Percentiles rank a stretch among this genome's conserved stretches.
Evolutionary conservation across 2,113 vertebrate genomes (phyloP).

Genomic region (Picathartes gymnocephalus): DNA sequence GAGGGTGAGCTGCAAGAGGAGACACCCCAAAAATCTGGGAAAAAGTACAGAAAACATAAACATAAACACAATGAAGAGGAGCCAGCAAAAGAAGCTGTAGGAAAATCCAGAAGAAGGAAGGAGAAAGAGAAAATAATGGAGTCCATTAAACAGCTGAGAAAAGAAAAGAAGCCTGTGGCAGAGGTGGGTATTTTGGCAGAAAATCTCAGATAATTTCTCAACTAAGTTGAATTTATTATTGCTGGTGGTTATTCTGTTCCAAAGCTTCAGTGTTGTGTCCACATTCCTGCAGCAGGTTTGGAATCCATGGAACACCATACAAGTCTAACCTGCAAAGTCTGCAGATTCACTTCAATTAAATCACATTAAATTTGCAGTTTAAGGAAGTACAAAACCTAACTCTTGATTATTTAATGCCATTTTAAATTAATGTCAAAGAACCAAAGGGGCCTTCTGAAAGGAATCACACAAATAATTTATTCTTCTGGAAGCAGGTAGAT

Average conservation of each 20-base stretch:
- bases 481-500: constrained; percentile 36
- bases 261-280: not conserved
- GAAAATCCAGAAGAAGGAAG: constrained; percentile 64
- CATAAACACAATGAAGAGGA: not conserved
- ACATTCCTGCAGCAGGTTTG: not conserved
- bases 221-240: not conserved
- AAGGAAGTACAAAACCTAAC: not conserved
- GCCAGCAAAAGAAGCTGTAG: constrained; percentile 43
- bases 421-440: not conserved
- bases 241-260: not conserved
- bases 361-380: not conserved
- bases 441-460: not conserved
- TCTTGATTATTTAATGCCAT: rapidly evolving
- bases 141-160: constrained; percentile 67
- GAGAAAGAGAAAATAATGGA: constrained; percentile 62
- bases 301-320: not conserved
- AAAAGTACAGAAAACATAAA: constrained; percentile 23
- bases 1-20: not conserved
- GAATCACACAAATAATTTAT: not conserved
- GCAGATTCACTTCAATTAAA: not conserved
- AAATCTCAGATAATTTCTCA: not conserved
- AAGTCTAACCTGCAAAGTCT: not conserved
- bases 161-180: constrained; percentile 43
- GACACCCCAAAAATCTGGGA: not conserved
- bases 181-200: constrained; percentile 53